Base-by-base conservation (phyloP, 2,888 invertebrate genomes). In the Cataglyphis albicans region DNA sequence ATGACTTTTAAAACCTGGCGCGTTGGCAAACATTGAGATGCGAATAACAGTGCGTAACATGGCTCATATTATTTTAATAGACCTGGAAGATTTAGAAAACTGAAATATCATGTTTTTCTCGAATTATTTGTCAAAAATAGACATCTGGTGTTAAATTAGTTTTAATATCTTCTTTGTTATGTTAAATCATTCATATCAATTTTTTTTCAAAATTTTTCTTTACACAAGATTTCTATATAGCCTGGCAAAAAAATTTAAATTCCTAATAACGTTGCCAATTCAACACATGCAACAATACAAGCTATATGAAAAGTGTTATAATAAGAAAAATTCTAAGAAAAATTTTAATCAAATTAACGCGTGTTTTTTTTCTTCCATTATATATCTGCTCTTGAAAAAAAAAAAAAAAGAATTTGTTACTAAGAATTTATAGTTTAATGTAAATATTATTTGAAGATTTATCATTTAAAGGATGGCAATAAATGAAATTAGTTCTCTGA, bases 41-140 rank as follows among this genome's bases (percentile, higher is more conserved):
- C 41, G 44, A 59, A 70, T 44, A 59, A 35, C 32, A 67, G 32
- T 41, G n/a, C 25, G 32, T 78, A 55, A 59, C 64, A 1, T 78
- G 7, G n/a, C 72, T 70, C 59, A 32, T 80, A 80, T 80, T 80
- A 70, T 80, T 78, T 78, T 70, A 78, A 78, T 80, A 59, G 35
- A 25, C 18, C 9, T 35, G 44, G 12, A 48, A 70, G 10, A 25
- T 78, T 57, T 32, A 52, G 41, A 41, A 68, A 57, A 59, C 4
- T 25, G 7, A 21, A 68, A 70, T 18, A 75, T 65, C 18, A 29
- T 52, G 38, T 3, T n/a, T 52, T 38, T 3, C n/a, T 29, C 21
- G 6, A 18, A 52, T 52, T 52, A 52, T 52, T 52, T 52, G n/a
- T 29, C 0, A 55, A 65, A 65, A 55, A 25, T n/a, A 41, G 0